phyloP scores from a whole-genome alignment of 2,888 invertebrate species.

The Blera fallax region DNA sequence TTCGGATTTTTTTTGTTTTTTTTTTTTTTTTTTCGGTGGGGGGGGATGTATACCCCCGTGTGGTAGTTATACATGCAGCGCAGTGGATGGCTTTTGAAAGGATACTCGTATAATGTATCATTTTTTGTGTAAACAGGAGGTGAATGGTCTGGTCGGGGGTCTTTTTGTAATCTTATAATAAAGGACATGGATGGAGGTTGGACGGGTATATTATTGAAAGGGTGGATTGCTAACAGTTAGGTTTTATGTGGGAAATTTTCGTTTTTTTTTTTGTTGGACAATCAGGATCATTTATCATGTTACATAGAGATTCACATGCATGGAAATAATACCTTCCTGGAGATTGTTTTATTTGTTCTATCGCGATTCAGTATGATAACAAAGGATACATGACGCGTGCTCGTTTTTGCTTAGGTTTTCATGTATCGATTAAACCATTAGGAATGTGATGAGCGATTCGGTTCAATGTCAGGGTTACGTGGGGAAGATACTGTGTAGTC shows the following conservation, averaged over 20 bases:
- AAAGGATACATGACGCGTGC: neutral
- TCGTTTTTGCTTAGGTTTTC: neutral
- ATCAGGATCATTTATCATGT: conserved; percentile 25
- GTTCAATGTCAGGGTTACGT: neutral
- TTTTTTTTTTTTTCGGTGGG: too few relatives aligned
- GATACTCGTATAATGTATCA: neutral
- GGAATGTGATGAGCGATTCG: neutral
- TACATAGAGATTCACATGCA: neutral
- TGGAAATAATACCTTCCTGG: neutral
- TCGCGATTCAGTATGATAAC: neutral
- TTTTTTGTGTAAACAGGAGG: neutral
- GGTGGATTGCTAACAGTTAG: neutral
- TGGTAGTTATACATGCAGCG: neutral
- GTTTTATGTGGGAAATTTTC: neutral
- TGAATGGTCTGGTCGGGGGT: neutral
- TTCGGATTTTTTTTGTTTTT: too few relatives aligned
- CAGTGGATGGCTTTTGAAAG: neutral
- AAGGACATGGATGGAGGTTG: neutral
- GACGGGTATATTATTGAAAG: neutral
- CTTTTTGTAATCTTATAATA: neutral
- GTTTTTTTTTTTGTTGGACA: too few relatives aligned
- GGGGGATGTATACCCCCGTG: neutral
- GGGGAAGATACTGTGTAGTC: neutral
- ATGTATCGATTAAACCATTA: conserved; percentile 11
- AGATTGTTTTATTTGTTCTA: neutral